Evolutionary conservation across 2,888 invertebrate genomes (phyloP).

Genomic region (Andrena bicolor): DNA sequence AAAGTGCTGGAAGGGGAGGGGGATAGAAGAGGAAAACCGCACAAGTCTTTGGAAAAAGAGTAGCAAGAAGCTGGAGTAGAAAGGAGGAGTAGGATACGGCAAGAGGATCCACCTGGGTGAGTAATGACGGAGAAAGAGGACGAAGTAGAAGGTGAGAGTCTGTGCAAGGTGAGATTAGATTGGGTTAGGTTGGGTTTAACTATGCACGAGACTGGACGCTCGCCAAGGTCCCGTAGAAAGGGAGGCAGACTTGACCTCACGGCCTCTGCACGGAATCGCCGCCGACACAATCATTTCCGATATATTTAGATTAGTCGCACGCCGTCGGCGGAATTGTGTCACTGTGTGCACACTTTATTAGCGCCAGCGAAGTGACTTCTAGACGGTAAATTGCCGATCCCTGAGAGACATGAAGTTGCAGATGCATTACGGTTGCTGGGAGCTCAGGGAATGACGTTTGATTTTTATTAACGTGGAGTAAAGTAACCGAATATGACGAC

Average conservation of each 20-base stretch:
- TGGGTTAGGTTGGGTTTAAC: conserved; percentile 50
- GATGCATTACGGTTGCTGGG: too few relatives aligned
- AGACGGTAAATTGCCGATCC: not conserved
- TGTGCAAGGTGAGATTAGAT: conserved; percentile 48
- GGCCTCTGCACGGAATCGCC: conserved; percentile 45
- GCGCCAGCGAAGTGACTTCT: not conserved
- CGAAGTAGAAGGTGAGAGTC: conserved; percentile 64
- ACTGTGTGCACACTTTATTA: conserved; percentile 5
- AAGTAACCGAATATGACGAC: too few relatives aligned
- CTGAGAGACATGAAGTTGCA: too few relatives aligned
- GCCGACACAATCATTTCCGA: conserved; percentile 44
- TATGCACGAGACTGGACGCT: conserved; percentile 54
- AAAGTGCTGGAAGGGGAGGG: not conserved
- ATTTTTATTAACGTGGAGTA: too few relatives aligned
- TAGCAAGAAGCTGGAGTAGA: conserved; percentile 6
- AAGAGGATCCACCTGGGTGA: not conserved
- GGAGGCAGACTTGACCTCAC: conserved; percentile 58
- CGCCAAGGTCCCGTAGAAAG: conserved; percentile 65
- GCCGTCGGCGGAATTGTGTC: conserved; percentile 40
- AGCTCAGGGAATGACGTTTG: too few relatives aligned
- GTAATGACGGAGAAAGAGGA: conserved; percentile 26
- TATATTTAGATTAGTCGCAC: conserved; percentile 45
- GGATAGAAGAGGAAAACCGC: conserved; percentile 17
- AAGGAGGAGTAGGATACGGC: conserved; percentile 18
- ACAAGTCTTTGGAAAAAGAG: conserved; percentile 4